A percentile compares a stretch with the other conserved stretches of the same genome.
Conservation (phyloP, 2,113 vertebrate species). For the Scatophagus argus region DNA sequence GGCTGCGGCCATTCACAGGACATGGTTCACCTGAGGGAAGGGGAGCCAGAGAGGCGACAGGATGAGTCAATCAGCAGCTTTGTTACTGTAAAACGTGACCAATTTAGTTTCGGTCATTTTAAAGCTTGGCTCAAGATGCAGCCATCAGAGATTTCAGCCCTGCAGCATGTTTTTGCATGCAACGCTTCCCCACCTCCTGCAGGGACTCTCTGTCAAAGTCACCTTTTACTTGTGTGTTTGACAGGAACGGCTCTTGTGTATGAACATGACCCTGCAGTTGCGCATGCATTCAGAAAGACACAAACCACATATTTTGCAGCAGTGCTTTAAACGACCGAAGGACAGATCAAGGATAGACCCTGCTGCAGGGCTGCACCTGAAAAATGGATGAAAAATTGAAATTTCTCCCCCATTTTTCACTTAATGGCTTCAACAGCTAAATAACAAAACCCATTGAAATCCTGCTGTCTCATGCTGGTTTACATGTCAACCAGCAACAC, state of each 20-base stretch:
- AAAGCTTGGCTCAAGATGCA: conserved; percentile 10
- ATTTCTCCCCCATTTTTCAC: background rate
- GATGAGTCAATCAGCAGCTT: background rate
- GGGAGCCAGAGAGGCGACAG: background rate
- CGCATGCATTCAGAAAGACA: conserved; percentile 4
- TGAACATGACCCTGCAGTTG: background rate
- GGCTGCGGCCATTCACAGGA: conserved; percentile 95
- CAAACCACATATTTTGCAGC: conserved; percentile 23
- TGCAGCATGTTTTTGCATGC: conserved; percentile 8
- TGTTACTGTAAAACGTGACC: background rate
- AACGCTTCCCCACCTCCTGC: conserved; percentile 15
- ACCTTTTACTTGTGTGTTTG: conserved; percentile 20
- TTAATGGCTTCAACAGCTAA: background rate
- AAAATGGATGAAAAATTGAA: background rate
- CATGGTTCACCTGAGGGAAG: conserved; percentile 89
- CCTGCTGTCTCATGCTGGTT: background rate
- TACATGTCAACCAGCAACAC: background rate
- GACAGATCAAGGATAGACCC: background rate
- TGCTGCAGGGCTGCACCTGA: accelerated
- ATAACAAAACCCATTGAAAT: too few relatives aligned
- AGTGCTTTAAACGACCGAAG: conserved; percentile 24
- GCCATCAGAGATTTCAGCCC: background rate
- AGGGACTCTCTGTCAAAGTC: conserved; percentile 21
- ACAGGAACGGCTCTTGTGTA: conserved; percentile 20
- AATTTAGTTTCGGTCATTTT: background rate